phyloP scores from a whole-genome alignment of 2,888 invertebrate species.

The Orgyia antiqua region DNA sequence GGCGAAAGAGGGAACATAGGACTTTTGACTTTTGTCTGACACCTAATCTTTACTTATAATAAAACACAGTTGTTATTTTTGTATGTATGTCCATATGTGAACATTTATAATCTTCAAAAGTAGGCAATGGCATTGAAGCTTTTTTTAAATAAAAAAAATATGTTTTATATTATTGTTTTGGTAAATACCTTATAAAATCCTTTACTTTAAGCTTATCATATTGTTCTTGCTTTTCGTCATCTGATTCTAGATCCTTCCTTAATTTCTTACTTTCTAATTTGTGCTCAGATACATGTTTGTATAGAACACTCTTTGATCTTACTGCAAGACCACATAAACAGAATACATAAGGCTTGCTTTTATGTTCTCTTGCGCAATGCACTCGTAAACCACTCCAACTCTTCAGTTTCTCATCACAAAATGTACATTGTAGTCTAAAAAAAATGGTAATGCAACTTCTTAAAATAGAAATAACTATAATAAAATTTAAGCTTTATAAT shows the following conservation, averaged over 20 bases:
- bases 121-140: too few relatives aligned
- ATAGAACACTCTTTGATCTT: slow-evolving; percentile 57
- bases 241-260: slow-evolving; percentile 32
- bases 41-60: too few relatives aligned
- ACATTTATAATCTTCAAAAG: too few relatives aligned
- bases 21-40: too few relatives aligned
- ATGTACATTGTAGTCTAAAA: slow-evolving; percentile 48
- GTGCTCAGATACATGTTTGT: slow-evolving; percentile 63
- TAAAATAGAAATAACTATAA: too few relatives aligned
- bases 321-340: slow-evolving; percentile 62
- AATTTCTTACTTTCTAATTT: slow-evolving; percentile 49
- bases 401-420: slow-evolving; percentile 48
- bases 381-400: slow-evolving; percentile 48
- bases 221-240: slow-evolving; percentile 39
- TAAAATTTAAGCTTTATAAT: too few relatives aligned
- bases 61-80: too few relatives aligned
- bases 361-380: slow-evolving; percentile 51
- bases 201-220: slow-evolving; percentile 52
- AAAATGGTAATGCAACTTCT: too few relatives aligned
- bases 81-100: too few relatives aligned
- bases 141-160: neutral
- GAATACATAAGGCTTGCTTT: slow-evolving; percentile 47
- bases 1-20: too few relatives aligned
- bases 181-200: slow-evolving; percentile 60
- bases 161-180: neutral